A percentile compares a stretch with the other conserved stretches of the same genome.
Conservation (phyloP, 2,113 vertebrate genomes). For the Osmerus eperlanus region DNA sequence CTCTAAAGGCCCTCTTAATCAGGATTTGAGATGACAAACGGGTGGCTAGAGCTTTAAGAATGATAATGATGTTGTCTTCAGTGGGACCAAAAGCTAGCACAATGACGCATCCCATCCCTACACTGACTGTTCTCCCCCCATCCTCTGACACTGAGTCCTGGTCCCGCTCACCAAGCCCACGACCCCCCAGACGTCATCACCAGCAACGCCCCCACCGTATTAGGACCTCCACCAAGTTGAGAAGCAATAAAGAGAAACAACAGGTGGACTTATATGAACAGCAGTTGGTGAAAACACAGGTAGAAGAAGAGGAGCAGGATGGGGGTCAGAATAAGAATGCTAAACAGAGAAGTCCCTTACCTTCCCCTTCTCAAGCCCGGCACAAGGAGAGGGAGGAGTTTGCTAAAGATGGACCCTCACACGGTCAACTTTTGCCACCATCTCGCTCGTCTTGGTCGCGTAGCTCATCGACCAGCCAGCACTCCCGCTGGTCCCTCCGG, state of each 20-base stretch:
- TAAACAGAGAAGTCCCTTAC: background rate
- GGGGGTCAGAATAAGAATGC: background rate
- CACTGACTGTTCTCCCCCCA: conserved; percentile 66
- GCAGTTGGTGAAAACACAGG: conserved; percentile 10
- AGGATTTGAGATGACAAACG: too few relatives aligned
- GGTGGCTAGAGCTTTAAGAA: too few relatives aligned
- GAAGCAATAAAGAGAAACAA: conserved; percentile 28
- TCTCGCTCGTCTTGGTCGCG: conserved; percentile 64
- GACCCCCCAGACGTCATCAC: conserved; percentile 26
- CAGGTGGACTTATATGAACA: conserved; percentile 3
- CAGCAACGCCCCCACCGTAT: conserved; percentile 32
- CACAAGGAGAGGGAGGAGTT: conserved; percentile 32
- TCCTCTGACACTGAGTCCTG: conserved; percentile 73
- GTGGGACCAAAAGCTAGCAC: conserved; percentile 24
- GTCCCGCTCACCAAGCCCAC: conserved; percentile 71
- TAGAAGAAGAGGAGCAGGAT: conserved; percentile 7
- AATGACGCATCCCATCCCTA: conserved; percentile 62
- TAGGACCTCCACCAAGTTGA: conserved; percentile 43
- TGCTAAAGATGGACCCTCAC: conserved; percentile 34
- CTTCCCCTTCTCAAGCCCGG: conserved; percentile 17
- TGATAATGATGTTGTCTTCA: conserved; percentile 49
- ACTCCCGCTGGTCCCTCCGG: conserved; percentile 71
- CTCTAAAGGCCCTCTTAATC: background rate
- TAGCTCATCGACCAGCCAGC: conserved; percentile 68
- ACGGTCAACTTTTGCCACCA: conserved; percentile 55